These are phyloP conservation scores for Neodontobutis hainanensis DNA, from an alignment of 2,113 vertebrate species.

Conservation along the genomic window DNA sequence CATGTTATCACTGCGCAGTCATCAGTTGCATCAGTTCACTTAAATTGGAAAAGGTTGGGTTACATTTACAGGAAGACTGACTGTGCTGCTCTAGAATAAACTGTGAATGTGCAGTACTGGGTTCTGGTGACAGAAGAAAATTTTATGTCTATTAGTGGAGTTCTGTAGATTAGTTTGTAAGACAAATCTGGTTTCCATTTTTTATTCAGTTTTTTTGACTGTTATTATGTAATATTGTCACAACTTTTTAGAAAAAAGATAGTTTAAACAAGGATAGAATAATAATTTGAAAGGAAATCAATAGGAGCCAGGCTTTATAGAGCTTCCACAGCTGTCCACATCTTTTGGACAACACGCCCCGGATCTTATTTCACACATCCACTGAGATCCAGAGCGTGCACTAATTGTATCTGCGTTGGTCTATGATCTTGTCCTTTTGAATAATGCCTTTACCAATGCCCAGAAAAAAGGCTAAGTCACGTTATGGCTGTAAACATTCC, in stretches of 20 bases:
- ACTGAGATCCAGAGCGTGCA: not conserved
- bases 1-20: conserved; percentile 56
- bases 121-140: too few species aligned
- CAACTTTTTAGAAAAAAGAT: too few species aligned
- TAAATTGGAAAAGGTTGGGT: conserved; percentile 27
- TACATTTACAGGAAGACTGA: conserved; percentile 28
- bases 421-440: not conserved
- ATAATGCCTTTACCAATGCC: not conserved
- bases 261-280: not conserved
- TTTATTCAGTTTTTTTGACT: too few species aligned
- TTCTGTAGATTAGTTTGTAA: not conserved
- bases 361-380: too few species aligned
- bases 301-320: not conserved
- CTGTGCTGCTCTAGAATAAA: not conserved
- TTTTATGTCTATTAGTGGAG: too few species aligned
- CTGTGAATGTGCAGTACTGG: not conserved
- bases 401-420: not conserved
- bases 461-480: conserved; percentile 1
- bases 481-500: conserved; percentile 10
- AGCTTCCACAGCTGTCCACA: not conserved
- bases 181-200: too few species aligned
- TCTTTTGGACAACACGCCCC: not conserved
- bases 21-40: conserved; percentile 45
- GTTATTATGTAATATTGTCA: too few species aligned
- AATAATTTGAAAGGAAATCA: not conserved